phyloP scores from a whole-genome alignment of 2,888 invertebrate genomes.

The Byasa hedistus region DNA sequence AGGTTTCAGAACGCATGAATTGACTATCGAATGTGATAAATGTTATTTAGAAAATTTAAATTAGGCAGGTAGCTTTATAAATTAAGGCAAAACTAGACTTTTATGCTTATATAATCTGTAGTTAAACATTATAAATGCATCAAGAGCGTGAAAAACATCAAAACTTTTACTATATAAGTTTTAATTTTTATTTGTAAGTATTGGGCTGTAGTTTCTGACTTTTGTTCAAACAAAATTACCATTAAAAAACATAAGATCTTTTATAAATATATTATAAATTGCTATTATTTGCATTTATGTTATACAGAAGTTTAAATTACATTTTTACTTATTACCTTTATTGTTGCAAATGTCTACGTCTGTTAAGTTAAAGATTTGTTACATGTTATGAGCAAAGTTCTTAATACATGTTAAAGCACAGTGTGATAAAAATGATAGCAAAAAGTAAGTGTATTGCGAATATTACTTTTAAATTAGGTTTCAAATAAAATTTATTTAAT shows the following conservation, averaged over 20 bases:
- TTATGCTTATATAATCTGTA: too few relatives aligned
- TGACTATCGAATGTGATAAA: constrained; percentile 1
- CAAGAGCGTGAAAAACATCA: too few relatives aligned
- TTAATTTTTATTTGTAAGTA: neutral
- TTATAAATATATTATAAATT: too few relatives aligned
- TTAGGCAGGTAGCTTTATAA: too few relatives aligned
- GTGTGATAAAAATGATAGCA: neutral
- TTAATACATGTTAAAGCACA: neutral
- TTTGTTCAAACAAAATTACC: neutral
- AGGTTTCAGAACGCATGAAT: neutral
- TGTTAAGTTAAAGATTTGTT: neutral
- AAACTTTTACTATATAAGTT: too few relatives aligned
- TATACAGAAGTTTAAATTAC: too few relatives aligned
- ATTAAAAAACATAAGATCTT: neutral
- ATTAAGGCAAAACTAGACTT: too few relatives aligned
- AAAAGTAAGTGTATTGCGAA: neutral
- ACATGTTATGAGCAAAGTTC: neutral
- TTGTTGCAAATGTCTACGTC: neutral
- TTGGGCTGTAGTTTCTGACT: neutral
- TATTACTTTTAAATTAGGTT: neutral
- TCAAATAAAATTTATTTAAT: too few relatives aligned
- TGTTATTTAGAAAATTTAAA: too few relatives aligned
- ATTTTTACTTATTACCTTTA: neutral
- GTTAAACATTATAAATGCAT: too few relatives aligned
- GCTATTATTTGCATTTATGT: too few relatives aligned